phyloP scores from a whole-genome alignment of 2,113 vertebrate genomes.

The Azemiops feae region DNA sequence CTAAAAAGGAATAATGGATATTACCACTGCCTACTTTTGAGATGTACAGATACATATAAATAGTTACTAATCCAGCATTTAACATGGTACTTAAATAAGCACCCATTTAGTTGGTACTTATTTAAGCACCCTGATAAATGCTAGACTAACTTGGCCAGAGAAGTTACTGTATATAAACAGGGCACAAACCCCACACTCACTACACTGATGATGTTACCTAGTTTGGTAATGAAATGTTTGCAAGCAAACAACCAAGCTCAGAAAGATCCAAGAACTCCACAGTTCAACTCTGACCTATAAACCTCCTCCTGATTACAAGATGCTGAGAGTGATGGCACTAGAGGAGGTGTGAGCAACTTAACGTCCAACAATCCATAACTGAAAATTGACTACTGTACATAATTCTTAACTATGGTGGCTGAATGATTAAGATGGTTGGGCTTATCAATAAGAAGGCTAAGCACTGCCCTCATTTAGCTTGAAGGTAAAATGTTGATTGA shows the following conservation, averaged over 20 bases:
- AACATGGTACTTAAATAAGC: not conserved
- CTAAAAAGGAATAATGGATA: not conserved
- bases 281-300: not conserved
- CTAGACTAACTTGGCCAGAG: not conserved
- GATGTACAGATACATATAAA: not conserved
- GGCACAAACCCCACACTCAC: not conserved
- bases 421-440: not conserved
- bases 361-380: not conserved
- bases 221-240: not conserved
- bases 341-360: not conserved
- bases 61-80: not conserved
- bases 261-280: not conserved
- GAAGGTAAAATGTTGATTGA: not conserved
- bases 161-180: not conserved
- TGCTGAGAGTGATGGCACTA: not conserved
- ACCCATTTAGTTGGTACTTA: not conserved
- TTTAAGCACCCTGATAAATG: not conserved
- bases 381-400: not conserved
- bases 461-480: not conserved
- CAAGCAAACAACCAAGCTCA: not conserved
- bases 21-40: not conserved
- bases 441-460: not conserved
- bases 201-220: not conserved
- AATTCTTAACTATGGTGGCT: not conserved
- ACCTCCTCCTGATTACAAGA: not conserved